Evolutionary conservation across 2,888 invertebrate genomes (phyloP).

Genomic region (Tolmerus cingulatus): DNA sequence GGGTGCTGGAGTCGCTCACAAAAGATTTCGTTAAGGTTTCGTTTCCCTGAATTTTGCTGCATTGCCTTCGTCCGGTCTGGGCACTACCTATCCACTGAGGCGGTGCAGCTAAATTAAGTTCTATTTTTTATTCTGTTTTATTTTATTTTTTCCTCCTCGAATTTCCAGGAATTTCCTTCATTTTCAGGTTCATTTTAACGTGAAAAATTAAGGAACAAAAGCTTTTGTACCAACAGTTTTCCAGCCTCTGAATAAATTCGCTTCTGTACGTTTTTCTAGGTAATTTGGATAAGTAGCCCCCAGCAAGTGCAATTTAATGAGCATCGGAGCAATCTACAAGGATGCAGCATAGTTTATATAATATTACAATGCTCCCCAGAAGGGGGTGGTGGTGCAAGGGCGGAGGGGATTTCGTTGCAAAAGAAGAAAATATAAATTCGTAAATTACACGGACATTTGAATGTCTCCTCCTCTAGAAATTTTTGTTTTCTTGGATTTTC

Average conservation of each 20-base stretch:
- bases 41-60: background rate
- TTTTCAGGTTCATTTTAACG: slow-evolving; percentile 2
- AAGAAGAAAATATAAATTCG: background rate
- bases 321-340: background rate
- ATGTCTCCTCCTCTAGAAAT: background rate
- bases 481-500: background rate
- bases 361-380: background rate
- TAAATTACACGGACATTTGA: background rate
- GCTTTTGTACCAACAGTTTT: background rate
- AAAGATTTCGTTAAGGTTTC: background rate
- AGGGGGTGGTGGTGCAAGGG: background rate
- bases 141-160: background rate
- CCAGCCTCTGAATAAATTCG: background rate
- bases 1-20: background rate
- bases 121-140: background rate
- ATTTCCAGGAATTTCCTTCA: slow-evolving; percentile 6
- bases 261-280: background rate
- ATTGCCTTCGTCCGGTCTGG: background rate
- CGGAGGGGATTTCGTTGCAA: background rate
- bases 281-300: background rate
- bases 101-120: background rate
- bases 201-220: background rate
- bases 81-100: background rate
- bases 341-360: background rate
- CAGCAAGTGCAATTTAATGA: background rate